Evolutionary conservation across 2,113 vertebrate species (phyloP).

Genomic region (Dicaeum eximium): DNA sequence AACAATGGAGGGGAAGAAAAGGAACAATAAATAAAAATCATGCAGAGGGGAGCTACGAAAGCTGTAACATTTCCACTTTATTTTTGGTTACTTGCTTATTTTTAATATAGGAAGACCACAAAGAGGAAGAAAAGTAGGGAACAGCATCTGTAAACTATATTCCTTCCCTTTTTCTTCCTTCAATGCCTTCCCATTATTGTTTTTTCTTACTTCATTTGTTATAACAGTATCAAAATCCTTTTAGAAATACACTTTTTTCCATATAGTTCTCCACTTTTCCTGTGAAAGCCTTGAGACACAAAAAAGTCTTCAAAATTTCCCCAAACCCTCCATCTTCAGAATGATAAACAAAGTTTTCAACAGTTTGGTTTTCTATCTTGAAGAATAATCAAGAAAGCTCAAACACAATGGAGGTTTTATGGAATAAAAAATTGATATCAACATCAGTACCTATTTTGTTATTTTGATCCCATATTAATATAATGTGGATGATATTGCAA

Average conservation of each 20-base stretch:
- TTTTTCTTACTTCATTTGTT: slow-evolving; percentile 18
- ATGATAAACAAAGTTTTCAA: not conserved
- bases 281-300: not conserved
- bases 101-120: slow-evolving; percentile 64
- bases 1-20: not conserved
- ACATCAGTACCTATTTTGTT: not conserved
- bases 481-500: not conserved
- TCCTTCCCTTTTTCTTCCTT: slow-evolving; percentile 56
- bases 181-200: slow-evolving; percentile 38
- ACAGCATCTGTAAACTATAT: slow-evolving; percentile 68
- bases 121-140: slow-evolving; percentile 55
- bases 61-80: slow-evolving; percentile 43
- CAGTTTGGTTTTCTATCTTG: not conserved
- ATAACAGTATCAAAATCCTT: slow-evolving; percentile 9
- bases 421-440: not conserved
- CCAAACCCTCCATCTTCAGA: not conserved
- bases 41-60: not conserved
- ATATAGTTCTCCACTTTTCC: not conserved
- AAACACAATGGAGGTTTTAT: not conserved
- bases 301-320: not conserved
- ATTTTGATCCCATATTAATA: not conserved
- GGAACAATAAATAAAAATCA: not conserved
- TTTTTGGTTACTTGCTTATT: slow-evolving; percentile 62
- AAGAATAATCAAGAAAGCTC: not conserved
- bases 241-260: not conserved